A percentile compares a stretch with the other conserved stretches of the same genome.
These are phyloP conservation scores for Ectemnius continuus DNA, from an alignment of 2,888 invertebrate genomes.

Conservation along the genomic window DNA sequence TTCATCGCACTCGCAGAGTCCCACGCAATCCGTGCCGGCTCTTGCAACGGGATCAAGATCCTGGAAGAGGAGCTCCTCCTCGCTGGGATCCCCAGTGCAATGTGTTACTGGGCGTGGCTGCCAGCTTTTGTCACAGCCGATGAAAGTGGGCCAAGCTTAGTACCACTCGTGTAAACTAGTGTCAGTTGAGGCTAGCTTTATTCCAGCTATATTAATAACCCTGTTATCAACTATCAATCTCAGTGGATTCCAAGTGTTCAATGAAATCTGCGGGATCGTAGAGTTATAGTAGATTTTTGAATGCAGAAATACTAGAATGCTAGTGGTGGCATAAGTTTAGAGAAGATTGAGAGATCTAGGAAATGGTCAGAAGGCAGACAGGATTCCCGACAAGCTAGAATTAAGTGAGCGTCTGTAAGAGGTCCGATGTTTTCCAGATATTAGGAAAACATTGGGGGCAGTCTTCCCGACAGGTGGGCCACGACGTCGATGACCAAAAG, in stretches of 20 bases:
- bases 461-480: constrained; percentile 62
- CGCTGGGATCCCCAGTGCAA: constrained; percentile 11
- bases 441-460: constrained; percentile 51
- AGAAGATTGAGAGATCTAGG: constrained; percentile 13
- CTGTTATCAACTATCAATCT: too few relatives aligned
- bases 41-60: constrained; percentile 56
- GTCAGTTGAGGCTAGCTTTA: not conserved
- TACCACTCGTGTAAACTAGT: not conserved
- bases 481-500: constrained; percentile 27
- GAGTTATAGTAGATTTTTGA: too few relatives aligned
- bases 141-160: constrained; percentile 24
- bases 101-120: constrained; percentile 44
- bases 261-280: too few relatives aligned
- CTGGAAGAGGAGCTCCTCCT: constrained; percentile 15
- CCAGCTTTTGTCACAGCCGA: constrained; percentile 11
- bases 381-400: constrained; percentile 33
- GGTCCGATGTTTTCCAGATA: constrained; percentile 44
- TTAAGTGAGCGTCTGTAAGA: constrained; percentile 56
- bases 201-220: too few relatives aligned
- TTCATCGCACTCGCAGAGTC: constrained; percentile 64
- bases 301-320: not conserved
- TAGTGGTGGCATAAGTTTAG: not conserved
- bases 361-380: not conserved
- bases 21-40: constrained; percentile 57
- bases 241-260: too few relatives aligned